These are phyloP conservation scores for Rhabdornis inornatus DNA, from an alignment of 2,113 vertebrate species.

Conservation along the genomic window DNA sequence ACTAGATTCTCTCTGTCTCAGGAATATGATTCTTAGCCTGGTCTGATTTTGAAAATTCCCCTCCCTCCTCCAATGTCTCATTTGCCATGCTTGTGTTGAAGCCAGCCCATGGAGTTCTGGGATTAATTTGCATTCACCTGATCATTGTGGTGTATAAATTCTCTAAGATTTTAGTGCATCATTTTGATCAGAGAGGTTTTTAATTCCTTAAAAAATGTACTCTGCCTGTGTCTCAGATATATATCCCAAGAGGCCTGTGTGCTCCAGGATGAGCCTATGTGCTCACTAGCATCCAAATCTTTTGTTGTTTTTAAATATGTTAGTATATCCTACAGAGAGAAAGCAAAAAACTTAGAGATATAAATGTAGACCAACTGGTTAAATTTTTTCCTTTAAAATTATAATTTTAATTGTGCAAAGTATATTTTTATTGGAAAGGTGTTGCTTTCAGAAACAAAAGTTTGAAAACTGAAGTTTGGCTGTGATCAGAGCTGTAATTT, in stretches of 20 bases:
- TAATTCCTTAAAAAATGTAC: neutral
- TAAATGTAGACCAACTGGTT: neutral
- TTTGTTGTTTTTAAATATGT: neutral
- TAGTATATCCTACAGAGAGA: neutral
- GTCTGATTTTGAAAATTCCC: neutral
- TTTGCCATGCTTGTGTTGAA: neutral
- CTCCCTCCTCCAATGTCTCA: neutral
- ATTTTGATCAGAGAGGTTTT: neutral
- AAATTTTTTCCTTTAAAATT: neutral
- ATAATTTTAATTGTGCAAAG: neutral
- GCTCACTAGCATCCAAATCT: neutral
- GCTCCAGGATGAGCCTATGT: neutral
- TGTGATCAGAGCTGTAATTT: neutral
- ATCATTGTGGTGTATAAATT: neutral
- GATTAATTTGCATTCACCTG: slow-evolving; percentile 9
- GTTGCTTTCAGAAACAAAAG: neutral
- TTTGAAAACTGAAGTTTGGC: neutral
- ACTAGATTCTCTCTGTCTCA: neutral
- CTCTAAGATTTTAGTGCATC: neutral
- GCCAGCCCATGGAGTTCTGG: neutral
- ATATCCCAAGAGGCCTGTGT: neutral
- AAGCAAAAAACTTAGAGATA: neutral
- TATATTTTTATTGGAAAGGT: neutral
- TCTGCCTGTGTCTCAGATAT: neutral
- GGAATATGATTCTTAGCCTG: neutral